Percentiles rank a stretch among this genome's conserved stretches.
Conservation (phyloP, 1,140 invertebrate genomes). For the Zeugodacus cucurbitae region DNA sequence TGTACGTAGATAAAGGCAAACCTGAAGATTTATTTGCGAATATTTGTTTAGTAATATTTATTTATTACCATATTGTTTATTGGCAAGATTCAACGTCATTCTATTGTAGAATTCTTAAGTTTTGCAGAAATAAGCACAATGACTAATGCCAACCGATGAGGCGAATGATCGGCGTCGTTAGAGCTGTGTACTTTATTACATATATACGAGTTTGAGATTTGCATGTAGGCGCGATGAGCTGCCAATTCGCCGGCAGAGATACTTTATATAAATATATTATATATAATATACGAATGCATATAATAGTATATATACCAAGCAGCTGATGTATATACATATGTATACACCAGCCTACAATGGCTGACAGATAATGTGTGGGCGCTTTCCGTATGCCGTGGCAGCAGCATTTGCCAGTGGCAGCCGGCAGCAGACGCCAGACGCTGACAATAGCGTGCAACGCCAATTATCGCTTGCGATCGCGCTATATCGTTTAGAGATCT, state of each 20-base stretch:
- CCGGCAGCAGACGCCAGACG: not conserved
- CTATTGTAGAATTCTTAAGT: not conserved
- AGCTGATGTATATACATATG: not conserved
- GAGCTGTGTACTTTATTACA: no score
- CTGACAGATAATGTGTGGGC: not conserved
- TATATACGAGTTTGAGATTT: not conserved
- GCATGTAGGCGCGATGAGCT: not conserved
- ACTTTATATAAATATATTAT: not conserved
- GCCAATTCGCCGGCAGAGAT: not conserved
- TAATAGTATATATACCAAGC: not conserved
- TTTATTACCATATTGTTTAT: not conserved
- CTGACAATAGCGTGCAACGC: not conserved
- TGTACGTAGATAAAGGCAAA: no score
- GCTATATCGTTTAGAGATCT: not conserved
- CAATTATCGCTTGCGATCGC: not conserved
- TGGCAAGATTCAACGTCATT: not conserved
- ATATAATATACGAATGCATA: not conserved
- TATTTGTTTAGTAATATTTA: not conserved
- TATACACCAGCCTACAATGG: not conserved
- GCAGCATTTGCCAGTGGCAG: not conserved
- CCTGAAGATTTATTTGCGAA: not conserved
- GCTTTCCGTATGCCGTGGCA: not conserved
- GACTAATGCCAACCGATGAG: not conserved
- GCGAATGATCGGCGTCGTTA: not conserved
- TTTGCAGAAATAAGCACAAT: not conserved